phyloP scores from a whole-genome alignment of 2,888 invertebrate genomes.

The Sphaerophoria taeniata region DNA sequence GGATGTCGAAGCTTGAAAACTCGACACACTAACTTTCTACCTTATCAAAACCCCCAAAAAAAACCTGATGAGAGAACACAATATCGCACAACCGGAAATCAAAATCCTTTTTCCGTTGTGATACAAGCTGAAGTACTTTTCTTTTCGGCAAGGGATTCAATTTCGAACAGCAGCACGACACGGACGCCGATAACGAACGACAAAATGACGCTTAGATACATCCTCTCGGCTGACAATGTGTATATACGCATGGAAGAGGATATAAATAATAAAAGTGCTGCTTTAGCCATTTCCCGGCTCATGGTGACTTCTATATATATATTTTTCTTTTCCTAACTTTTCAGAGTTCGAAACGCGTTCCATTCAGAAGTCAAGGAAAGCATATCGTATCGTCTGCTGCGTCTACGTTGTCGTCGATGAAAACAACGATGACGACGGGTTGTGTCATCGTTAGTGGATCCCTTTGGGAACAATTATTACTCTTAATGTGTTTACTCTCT shows the following conservation, averaged over 20 bases:
- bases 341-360: conserved; percentile 1
- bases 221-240: not conserved
- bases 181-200: conserved; percentile 7
- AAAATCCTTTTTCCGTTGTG: conserved; percentile 60
- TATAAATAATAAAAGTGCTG: conserved; percentile 52
- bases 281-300: conserved; percentile 38
- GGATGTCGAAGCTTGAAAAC: no score
- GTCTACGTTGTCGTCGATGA: conserved; percentile 14
- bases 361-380: conserved; percentile 10
- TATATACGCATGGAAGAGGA: not conserved
- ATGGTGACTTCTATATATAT: not conserved
- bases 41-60: not conserved
- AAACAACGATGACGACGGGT: conserved; percentile 30
- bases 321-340: not conserved
- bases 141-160: not conserved
- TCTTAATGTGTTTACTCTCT: conserved; percentile 74
- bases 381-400: not conserved
- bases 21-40: no score
- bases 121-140: conserved; percentile 47
- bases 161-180: conserved; percentile 23
- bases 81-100: conserved; percentile 51
- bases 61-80: conserved; percentile 45
- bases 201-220: conserved; percentile 4
- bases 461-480: conserved; percentile 75
- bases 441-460: conserved; percentile 69